Evolutionary conservation across 2,888 invertebrate species (phyloP).

Genomic region (Myopa testacea): DNA sequence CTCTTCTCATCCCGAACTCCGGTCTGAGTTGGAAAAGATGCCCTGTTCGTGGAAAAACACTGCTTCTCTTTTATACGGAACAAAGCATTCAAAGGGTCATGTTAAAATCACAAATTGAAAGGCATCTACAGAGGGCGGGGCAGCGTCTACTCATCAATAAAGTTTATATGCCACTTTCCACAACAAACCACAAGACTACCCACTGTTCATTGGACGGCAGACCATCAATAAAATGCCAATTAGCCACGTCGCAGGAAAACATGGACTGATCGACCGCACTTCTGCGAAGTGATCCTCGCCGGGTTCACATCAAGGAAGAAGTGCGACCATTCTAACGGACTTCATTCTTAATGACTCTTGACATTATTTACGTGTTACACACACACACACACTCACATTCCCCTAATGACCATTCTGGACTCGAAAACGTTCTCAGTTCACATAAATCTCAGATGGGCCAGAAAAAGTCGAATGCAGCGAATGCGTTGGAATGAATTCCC

Average conservation of each 20-base stretch:
- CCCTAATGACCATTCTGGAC: conserved; percentile 30
- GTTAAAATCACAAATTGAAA: too few species aligned
- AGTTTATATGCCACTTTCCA: too few species aligned
- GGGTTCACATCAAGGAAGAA: neutral
- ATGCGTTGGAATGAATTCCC: conserved; percentile 19
- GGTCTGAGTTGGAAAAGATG: too few species aligned
- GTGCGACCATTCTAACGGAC: conserved; percentile 26
- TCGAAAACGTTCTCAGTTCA: conserved; percentile 1
- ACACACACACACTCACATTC: conserved; percentile 4
- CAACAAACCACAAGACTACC: neutral
- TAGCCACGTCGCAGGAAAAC: conserved; percentile 4
- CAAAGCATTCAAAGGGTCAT: too few species aligned
- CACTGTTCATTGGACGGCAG: neutral
- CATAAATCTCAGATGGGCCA: conserved; percentile 13
- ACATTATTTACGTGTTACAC: neutral
- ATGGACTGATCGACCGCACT: neutral
- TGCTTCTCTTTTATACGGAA: too few species aligned
- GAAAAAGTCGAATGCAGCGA: neutral
- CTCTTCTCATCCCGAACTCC: too few species aligned
- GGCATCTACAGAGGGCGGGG: neutral
- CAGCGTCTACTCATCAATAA: neutral
- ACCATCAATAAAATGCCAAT: conserved; percentile 20
- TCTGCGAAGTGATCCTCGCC: neutral
- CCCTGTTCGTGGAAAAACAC: too few species aligned
- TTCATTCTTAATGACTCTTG: conserved; percentile 3